Conservation (phyloP, 2,888 invertebrate species). For the Macrosoma leucophasiata region DNA sequence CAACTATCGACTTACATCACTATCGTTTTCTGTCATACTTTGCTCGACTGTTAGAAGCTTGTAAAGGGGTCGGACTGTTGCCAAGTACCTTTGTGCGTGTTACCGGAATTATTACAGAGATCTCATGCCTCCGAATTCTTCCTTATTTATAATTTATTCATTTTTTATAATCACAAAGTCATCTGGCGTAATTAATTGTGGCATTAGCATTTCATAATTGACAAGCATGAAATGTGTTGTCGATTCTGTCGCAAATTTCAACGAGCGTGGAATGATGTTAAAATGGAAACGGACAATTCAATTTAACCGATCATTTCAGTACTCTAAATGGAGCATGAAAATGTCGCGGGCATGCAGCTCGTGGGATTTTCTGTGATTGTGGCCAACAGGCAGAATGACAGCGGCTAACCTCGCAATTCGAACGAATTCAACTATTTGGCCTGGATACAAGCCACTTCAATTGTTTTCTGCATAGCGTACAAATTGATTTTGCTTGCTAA, state of each 20-base stretch:
- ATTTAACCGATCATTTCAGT: constrained; percentile 60
- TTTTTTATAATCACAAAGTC: constrained; percentile 35
- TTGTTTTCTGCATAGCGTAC: constrained; percentile 40
- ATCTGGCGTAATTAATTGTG: constrained; percentile 37
- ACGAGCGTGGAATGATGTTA: constrained; percentile 37
- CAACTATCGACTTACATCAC: constrained; percentile 74
- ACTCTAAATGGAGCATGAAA: constrained; percentile 63
- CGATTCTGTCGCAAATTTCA: constrained; percentile 40
- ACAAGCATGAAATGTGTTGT: constrained; percentile 38
- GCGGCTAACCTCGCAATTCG: constrained; percentile 33
- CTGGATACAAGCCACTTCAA: constrained; percentile 45
- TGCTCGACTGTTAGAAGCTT: constrained; percentile 63
- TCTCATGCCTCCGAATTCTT: constrained; percentile 55
- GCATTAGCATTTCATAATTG: constrained; percentile 39
- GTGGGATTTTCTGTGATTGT: constrained; percentile 60
- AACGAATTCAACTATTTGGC: constrained; percentile 46
- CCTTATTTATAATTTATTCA: constrained; percentile 55
- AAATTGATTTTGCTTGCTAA: too few species aligned
- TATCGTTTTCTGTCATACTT: constrained; percentile 71
- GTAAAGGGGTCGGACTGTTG: constrained; percentile 67
- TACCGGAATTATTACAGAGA: constrained; percentile 59
- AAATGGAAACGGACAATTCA: constrained; percentile 53
- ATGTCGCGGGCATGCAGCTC: constrained; percentile 46
- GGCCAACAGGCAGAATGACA: constrained; percentile 40
- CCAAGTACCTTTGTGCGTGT: constrained; percentile 49